These are phyloP conservation scores for Gallinago undulata DNA, from an alignment of 2,113 vertebrate species.

Conservation along the genomic window DNA sequence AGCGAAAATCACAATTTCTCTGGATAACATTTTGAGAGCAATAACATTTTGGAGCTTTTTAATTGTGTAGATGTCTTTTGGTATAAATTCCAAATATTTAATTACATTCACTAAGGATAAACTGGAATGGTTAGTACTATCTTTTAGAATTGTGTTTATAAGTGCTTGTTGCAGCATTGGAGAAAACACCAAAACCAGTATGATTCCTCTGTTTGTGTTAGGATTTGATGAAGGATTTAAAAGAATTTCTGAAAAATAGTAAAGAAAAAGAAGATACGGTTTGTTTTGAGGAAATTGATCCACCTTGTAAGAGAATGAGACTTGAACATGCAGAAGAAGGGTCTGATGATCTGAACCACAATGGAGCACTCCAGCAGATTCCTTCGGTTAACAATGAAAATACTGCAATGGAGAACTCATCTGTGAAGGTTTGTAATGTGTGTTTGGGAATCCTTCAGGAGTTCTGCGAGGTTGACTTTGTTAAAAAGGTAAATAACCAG, in stretches of 20 bases:
- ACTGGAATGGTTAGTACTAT: background rate
- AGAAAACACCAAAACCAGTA: background rate
- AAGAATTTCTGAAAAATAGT: slow-evolving; percentile 71
- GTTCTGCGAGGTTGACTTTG: slow-evolving; percentile 79
- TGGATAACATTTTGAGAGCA: background rate
- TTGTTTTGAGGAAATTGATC: slow-evolving; percentile 59
- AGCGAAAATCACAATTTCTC: background rate
- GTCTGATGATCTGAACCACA: slow-evolving; percentile 12
- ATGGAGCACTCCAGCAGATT: background rate
- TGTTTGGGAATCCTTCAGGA: slow-evolving; percentile 93
- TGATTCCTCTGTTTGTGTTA: slow-evolving; percentile 50
- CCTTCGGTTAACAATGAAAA: background rate
- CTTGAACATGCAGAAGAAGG: slow-evolving; percentile 46
- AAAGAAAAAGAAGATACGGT: slow-evolving; percentile 20
- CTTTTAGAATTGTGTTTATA: background rate
- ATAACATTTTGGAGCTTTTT: background rate
- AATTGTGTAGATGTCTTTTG: background rate
- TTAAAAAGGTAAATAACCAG: slow-evolving; percentile 78
- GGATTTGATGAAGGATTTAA: slow-evolving; percentile 81
- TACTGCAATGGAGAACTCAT: background rate
- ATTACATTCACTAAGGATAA: background rate
- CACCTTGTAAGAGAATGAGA: slow-evolving; percentile 83
- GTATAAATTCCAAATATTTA: background rate
- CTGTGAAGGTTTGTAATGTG: slow-evolving; percentile 77
- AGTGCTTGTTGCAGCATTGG: background rate